phyloP scores from a whole-genome alignment of 2,113 vertebrate genomes.

The Caretta caretta region DNA sequence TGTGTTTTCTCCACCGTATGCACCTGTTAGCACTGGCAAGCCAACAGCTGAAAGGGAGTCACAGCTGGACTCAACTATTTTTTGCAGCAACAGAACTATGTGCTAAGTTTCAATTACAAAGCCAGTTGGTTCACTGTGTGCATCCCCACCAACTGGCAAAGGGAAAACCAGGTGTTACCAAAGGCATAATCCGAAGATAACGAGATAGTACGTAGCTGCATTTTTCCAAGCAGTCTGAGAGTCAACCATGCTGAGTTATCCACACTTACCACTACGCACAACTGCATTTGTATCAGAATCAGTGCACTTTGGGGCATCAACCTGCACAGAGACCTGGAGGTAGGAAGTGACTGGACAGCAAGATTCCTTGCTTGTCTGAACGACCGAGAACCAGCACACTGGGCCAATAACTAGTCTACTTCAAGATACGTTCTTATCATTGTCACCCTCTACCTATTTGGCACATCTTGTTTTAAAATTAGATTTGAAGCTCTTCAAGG shows the following conservation, averaged over 20 bases:
- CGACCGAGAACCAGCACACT: not conserved
- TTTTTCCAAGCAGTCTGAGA: not conserved
- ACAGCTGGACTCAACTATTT: not conserved
- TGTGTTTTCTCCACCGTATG: not conserved
- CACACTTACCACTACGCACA: not conserved
- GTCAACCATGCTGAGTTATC: not conserved
- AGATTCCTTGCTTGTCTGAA: not conserved
- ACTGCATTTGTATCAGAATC: not conserved
- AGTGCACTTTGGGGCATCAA: not conserved
- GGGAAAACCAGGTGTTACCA: not conserved
- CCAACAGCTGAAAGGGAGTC: not conserved
- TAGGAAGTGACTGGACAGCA: not conserved
- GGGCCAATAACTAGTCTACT: not conserved
- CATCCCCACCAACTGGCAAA: not conserved
- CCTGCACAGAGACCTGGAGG: not conserved
- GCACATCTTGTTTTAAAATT: not conserved
- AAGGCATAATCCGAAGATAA: not conserved
- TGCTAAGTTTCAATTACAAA: not conserved
- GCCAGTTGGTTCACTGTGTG: not conserved
- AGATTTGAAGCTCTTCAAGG: not conserved
- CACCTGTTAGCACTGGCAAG: not conserved
- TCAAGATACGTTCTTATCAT: not conserved
- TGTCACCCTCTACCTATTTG: not conserved
- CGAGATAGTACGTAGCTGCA: not conserved
- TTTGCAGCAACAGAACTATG: not conserved